Conservation (phyloP, 1,140 invertebrate genomes). For the Marisa cornuarietis region DNA sequence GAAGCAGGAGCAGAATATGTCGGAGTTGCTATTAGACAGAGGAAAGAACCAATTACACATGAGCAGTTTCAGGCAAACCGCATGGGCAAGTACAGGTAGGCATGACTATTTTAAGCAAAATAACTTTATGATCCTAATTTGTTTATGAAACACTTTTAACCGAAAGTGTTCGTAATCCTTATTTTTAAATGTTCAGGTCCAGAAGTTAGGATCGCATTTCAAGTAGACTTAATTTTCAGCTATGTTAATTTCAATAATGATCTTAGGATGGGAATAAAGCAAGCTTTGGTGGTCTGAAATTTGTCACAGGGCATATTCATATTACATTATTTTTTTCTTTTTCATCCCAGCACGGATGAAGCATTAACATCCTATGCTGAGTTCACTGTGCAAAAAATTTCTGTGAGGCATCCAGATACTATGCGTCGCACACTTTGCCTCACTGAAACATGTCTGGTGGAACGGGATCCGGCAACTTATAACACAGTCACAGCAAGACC, state of each 20-base stretch:
- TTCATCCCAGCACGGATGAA: conserved; percentile 61
- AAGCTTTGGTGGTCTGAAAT: no score
- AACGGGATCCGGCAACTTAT: conserved; percentile 96
- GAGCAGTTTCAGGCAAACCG: conserved; percentile 86
- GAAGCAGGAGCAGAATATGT: conserved; percentile 83
- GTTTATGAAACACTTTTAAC: no score
- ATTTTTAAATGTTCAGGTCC: no score
- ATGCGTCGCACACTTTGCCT: conserved; percentile 91
- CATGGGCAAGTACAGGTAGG: conserved; percentile 90
- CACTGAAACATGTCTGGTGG: conserved; percentile 93
- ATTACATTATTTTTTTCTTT: conserved; percentile 6
- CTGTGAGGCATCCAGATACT: conserved; percentile 56
- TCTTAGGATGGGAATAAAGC: not conserved
- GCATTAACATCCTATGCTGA: conserved; percentile 64
- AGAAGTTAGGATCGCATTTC: not conserved
- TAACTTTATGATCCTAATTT: no score
- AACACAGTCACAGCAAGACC: conserved; percentile 89
- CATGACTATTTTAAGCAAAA: no score
- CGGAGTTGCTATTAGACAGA: conserved; percentile 83
- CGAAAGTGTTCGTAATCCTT: no score
- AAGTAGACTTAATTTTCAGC: not conserved
- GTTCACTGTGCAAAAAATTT: conserved; percentile 64
- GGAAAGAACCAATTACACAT: conserved; percentile 82
- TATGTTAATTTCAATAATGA: not conserved
- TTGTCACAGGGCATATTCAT: not conserved